Evolutionary conservation across 2,888 invertebrate genomes (phyloP), one percentile per base, ranked within the genome.

Genomic region (Patella caerulea): DNA sequence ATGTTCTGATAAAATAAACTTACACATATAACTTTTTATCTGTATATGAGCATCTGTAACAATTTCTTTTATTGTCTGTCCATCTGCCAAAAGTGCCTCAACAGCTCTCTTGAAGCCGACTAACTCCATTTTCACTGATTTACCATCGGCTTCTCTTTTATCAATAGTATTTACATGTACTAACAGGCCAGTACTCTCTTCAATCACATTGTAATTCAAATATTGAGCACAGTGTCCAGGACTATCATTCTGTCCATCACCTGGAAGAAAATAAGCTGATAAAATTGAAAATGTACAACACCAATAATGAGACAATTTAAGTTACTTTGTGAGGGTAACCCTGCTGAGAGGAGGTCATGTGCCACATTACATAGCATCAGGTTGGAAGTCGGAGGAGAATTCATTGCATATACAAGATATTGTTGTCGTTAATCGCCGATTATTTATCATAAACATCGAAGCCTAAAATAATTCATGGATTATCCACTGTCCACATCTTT

Each of bases 31-130:
- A 19, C 73, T 24, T 53, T 59, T 24, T n/a, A 81, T 81, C 54
- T 80, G 80, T 11, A 55, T 55, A 55, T 80, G 78, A 14, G 73
- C 77, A 77, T 80, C 82, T 54, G 80, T 82, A 7, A 80, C 82
- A 54, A 80, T 65, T 55, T 79, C 79, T 54, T 34, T 52, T 9
- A 79, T 55, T 17, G 55, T 56, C n/a, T 77, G 17, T 14, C 77
- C 77, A 15, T 56, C 70, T n/a, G 2, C 59, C 15, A 24, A 11
- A 1, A 79, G 17, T 12, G 7, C 19, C 15, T 17, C 17, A 65
- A 79, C 52, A 19, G 73, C 70, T 24, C 53, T 45, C 34, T 59
- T 29, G 55, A 76, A 78, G 1, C 72, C 78, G 5, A 52, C 59
- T n/a, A 69, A 71, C 52, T 78, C 78, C 76, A 78, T 76, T 11